Base-by-base conservation (phyloP, 1,140 invertebrate genomes). In the Drosophila azteca region DNA sequence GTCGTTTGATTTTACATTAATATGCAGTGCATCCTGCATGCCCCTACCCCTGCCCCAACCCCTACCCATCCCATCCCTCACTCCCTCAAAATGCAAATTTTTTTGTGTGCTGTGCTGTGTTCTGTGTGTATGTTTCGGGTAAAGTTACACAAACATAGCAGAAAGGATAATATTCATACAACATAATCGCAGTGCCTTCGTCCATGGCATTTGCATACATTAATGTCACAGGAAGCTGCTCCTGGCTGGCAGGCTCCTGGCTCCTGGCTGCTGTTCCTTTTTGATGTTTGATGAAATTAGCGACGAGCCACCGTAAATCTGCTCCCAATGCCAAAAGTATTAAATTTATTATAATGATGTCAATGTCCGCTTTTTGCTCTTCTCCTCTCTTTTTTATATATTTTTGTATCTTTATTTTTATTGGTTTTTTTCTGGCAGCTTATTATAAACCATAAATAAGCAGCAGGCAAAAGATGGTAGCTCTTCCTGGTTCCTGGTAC, bases 371-470 rank as follows among this genome's bases (percentile, higher is more conserved):
- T 22, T 51, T 50, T 51, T 46, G 48, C 62, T 44, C 61, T 49
- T 46, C 50, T 44, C 61, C 46, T 46, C 50, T 61, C 46, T 63
- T 72, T 69, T 78, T 46, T 60, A 74, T 82, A 68, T 74, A 66
- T 87, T 87, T 81, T 77, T 87, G 70, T 69, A 61, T 53, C 69
- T 65, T 69, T 20, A 7, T 77, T 26, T 24, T 26, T 26, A 26
- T 26, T 20, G 17, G 17, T 20, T 20, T 1, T 1, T 20, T 20
- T n/a, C n/a, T 52, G 53, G 59, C 50, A 22, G 60, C 73, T 82
- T 85, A 85, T 87, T 75, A 82, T 75, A 82, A 87, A 75, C 82
- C 74, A 78, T 82, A 85, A 85, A 69, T 74, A 81, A 81, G 69
- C 51, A 61, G 64, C 67, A 39, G 35, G 3, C 9, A 11, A 20